Evolutionary conservation across 2,113 vertebrate genomes (phyloP).

Genomic region (Nycticorax nycticorax): DNA sequence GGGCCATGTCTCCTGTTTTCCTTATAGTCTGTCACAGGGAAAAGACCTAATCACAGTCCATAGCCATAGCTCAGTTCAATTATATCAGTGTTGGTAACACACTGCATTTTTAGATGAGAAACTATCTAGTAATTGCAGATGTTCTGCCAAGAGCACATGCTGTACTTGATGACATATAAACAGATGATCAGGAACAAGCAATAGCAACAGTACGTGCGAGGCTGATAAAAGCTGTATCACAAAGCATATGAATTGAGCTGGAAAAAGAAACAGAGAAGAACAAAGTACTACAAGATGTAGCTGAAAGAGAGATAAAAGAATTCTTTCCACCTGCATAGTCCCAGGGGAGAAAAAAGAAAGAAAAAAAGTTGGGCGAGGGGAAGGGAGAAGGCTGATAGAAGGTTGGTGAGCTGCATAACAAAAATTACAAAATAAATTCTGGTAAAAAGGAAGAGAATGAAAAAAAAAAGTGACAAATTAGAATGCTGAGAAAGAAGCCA

Average conservation of each 20-base stretch:
- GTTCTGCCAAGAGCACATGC: constrained; percentile 28
- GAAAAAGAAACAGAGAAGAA: not conserved
- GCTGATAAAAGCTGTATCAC: constrained; percentile 36
- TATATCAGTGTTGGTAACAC: not conserved
- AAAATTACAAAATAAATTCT: not conserved
- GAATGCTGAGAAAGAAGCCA: not conserved
- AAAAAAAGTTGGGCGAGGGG: not conserved
- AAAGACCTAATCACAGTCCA: not conserved
- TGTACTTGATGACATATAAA: constrained; percentile 38
- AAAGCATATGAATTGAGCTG: not conserved
- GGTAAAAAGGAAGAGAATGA: not conserved
- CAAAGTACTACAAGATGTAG: not conserved
- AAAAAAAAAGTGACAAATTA: not conserved
- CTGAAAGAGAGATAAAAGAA: not conserved
- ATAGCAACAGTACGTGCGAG: not conserved
- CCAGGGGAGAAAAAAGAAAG: not conserved
- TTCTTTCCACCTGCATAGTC: not conserved
- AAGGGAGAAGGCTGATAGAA: not conserved
- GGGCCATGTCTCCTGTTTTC: not conserved
- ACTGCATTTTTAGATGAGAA: not conserved
- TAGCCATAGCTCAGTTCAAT: not conserved
- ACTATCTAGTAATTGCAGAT: constrained; percentile 44
- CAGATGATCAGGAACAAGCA: constrained; percentile 27
- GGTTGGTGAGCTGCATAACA: not conserved
- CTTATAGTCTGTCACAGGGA: not conserved